Conservation (phyloP, 2,888 invertebrate genomes). For the Trachelus stipa region DNA sequence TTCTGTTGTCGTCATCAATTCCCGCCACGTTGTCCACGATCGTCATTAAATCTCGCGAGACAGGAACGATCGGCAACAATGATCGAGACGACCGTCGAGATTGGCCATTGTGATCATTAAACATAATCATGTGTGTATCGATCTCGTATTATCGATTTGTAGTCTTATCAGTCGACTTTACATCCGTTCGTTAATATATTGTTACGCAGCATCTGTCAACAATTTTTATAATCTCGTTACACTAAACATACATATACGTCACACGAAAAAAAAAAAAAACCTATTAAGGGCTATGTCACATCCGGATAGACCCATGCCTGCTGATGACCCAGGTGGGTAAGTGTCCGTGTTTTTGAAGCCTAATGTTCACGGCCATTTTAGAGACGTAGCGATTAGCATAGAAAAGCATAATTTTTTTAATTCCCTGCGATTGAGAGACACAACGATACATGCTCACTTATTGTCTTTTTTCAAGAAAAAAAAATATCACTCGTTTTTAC, state of each 20-base stretch:
- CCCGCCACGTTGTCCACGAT: background rate
- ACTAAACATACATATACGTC: background rate
- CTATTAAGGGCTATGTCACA: constrained; percentile 28
- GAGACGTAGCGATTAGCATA: constrained; percentile 37
- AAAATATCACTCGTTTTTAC: background rate
- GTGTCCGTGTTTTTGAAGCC: constrained; percentile 51
- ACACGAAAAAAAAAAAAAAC: background rate
- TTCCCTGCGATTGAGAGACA: background rate
- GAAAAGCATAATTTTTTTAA: constrained; percentile 12
- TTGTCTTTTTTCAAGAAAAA: background rate
- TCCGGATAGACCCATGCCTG: constrained; percentile 60
- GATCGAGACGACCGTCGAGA: background rate
- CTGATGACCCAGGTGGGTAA: constrained; percentile 63
- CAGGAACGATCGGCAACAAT: background rate
- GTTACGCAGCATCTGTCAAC: background rate
- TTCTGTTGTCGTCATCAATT: background rate
- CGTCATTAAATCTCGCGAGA: background rate
- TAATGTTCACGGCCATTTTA: constrained; percentile 30
- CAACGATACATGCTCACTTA: constrained; percentile 1
- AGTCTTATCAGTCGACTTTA: background rate
- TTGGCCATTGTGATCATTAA: background rate
- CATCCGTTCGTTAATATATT: background rate
- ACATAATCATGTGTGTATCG: background rate
- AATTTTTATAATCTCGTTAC: background rate
- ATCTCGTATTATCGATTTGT: background rate